Evolutionary conservation across 2,113 vertebrate species (phyloP), one percentile per base, ranked within the genome.

Genomic region (Xyliphius kryptos): DNA sequence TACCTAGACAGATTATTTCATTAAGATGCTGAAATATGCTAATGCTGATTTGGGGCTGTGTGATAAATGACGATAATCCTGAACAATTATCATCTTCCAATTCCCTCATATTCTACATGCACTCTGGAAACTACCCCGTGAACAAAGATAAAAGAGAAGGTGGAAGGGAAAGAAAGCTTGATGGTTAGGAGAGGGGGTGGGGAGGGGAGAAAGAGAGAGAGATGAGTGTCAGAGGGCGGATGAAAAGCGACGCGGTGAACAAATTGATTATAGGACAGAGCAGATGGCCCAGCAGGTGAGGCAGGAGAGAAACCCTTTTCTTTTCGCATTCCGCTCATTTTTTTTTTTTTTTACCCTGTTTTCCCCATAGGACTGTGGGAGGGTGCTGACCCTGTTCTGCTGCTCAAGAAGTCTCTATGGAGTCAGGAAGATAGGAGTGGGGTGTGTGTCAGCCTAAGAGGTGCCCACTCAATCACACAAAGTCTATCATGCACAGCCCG

Each of bases 1-100:
- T 85, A 85, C 68, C 73, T 71, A 67, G 55, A 26, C 67, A 66
- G 77, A 75, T 87, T 82, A 85, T 87, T 85, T 85, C 80, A 86
- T 88, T 86, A 88, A 70, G 78, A 83, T 75, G 73, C 74, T 85
- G 77, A 86, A 86, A 85, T 85, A 87, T 88, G 84, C 81, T 85
- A 85, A 86, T 85, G 71, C 75, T 78, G 82, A 84, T 80, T 85
- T 79, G 78, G 79, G 75, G 77, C 76, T 74, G 78, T 48, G 73
- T 75, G 72, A 77, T 75, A 84, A 87, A 88, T 74, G 83, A 85
- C 75, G 76, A 60, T 77, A 74, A 85, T 86, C 73, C 81, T 77
- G 84, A 82, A 84, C 82, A 84, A 86, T 86, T 84, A 85, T 58
- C 66, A 63, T 65, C 36, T 63, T 44, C 61, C 60, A 49, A 53